Conservation (phyloP, 2,888 invertebrate genomes). For the Criorhina ranunculi region DNA sequence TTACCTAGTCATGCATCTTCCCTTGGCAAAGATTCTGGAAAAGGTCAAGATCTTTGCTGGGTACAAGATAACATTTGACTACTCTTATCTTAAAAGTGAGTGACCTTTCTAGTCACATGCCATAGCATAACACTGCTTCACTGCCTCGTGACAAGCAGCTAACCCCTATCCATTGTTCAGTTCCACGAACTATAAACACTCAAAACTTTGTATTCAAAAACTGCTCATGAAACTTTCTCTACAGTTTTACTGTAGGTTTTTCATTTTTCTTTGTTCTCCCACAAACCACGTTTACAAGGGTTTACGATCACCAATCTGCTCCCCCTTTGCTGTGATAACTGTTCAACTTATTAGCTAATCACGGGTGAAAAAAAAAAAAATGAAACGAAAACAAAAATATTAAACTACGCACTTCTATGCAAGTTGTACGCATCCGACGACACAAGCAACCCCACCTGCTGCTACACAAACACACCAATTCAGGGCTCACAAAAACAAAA, state of each 20-base stretch:
- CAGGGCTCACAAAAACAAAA: slow-evolving; percentile 53
- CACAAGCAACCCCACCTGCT: slow-evolving; percentile 43
- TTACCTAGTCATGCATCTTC: too few species aligned
- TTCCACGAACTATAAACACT: neutral
- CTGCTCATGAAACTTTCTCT: neutral
- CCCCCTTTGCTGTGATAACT: neutral
- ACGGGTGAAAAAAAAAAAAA: slow-evolving; percentile 1
- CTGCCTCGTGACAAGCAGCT: too few species aligned
- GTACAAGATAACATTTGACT: too few species aligned
- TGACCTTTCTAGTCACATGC: too few species aligned
- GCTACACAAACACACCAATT: slow-evolving; percentile 24
- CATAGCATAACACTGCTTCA: too few species aligned
- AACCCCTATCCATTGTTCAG: neutral
- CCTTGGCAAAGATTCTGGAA: too few species aligned
- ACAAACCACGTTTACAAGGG: neutral
- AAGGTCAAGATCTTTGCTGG: too few species aligned
- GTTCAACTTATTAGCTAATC: slow-evolving; percentile 28
- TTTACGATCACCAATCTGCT: neutral
- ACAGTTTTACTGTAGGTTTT: neutral
- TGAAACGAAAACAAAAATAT: slow-evolving; percentile 33
- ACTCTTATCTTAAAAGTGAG: too few species aligned
- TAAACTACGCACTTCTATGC: slow-evolving; percentile 52
- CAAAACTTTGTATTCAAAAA: slow-evolving; percentile 4
- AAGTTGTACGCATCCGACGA: slow-evolving; percentile 36
- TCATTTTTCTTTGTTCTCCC: neutral